Conservation (phyloP, 2,797 vertebrate species). For the Thunnus albacares region DNA sequence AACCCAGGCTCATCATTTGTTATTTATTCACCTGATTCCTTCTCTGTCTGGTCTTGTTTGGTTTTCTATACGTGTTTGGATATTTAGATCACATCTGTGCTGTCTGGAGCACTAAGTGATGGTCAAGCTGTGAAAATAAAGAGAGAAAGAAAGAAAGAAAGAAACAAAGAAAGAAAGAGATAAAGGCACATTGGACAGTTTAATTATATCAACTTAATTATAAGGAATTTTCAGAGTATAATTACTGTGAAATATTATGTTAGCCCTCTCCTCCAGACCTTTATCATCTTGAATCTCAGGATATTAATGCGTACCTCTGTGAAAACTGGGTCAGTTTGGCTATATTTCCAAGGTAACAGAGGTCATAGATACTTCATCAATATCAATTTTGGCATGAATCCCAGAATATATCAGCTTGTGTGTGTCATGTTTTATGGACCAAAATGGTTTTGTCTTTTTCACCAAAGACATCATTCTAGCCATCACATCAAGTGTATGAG, state of each 20-base stretch:
- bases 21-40: conserved; percentile 31
- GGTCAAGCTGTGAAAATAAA: conserved; percentile 40
- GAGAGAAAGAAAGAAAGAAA: conserved; percentile 41
- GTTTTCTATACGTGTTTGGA: conserved; percentile 29
- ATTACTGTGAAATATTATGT: conserved; percentile 64
- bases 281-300: conserved; percentile 43
- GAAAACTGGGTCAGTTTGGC: conserved; percentile 57
- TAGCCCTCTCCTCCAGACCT: conserved; percentile 24
- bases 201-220: conserved; percentile 67
- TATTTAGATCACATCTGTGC: conserved; percentile 50
- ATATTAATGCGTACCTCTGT: conserved; percentile 42
- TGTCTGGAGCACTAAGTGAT: conserved; percentile 47
- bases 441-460: conserved; percentile 48
- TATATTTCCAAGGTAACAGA: conserved; percentile 54
- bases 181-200: conserved; percentile 52
- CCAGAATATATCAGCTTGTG: conserved; percentile 57
- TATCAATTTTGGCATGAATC: conserved; percentile 58
- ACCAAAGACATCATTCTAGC: conserved; percentile 42
- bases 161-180: conserved; percentile 36
- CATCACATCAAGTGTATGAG: conserved; percentile 31
- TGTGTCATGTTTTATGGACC: conserved; percentile 47
- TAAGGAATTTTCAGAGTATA: conserved; percentile 41
- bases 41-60: conserved; percentile 22
- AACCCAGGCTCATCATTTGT: conserved; percentile 15
- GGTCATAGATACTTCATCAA: conserved; percentile 64